Percentiles rank a stretch among this genome's conserved stretches.
Evolutionary conservation across 2,113 vertebrate species (phyloP).

Genomic region (Excalfactoria chinensis): DNA sequence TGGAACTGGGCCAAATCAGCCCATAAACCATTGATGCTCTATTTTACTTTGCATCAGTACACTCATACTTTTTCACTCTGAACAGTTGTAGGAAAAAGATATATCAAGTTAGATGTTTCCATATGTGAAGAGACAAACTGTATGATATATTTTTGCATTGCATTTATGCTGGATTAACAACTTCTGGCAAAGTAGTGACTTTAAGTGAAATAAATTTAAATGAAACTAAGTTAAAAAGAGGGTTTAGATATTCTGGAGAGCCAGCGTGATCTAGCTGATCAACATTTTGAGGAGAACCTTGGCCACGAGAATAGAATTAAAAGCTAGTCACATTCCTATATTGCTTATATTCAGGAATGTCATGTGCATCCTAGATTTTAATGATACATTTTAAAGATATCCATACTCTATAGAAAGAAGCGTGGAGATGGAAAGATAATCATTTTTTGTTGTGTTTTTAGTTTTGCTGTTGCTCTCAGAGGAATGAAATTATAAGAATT

Average conservation of each 20-base stretch:
- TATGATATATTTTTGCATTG: neutral
- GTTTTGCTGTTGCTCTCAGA: neutral
- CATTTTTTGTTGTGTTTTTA: neutral
- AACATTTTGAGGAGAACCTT: neutral
- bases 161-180: neutral
- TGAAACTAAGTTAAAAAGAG: neutral
- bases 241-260: neutral
- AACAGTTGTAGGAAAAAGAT: neutral
- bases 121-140: neutral
- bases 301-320: neutral
- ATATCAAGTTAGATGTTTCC: neutral
- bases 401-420: neutral
- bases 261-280: neutral
- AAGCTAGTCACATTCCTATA: neutral
- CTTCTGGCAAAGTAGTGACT: neutral
- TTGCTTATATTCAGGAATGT: neutral
- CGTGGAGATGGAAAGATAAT: neutral
- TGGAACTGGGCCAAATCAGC: too few species aligned
- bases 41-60: neutral
- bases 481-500: conserved; percentile 22
- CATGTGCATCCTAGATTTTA: neutral
- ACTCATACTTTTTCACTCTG: neutral
- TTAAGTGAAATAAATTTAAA: neutral
- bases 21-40: neutral
- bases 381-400: neutral